Conservation (phyloP, 1,140 invertebrate species). For the Drosophila kohkoa region DNA sequence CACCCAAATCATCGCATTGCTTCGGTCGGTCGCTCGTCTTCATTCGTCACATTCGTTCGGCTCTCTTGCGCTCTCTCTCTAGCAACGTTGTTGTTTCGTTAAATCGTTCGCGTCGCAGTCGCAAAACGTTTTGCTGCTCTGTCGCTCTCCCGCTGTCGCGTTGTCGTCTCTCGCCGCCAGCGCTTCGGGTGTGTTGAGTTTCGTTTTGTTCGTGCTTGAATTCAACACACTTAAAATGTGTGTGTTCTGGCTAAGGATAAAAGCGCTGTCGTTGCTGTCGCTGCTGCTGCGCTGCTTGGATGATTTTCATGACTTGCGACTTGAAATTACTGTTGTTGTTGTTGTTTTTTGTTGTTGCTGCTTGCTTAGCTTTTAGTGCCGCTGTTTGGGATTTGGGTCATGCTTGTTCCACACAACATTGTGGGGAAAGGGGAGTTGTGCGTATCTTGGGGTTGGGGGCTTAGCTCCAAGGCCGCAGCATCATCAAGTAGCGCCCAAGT, state of each 20-base stretch:
- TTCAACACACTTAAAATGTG: constrained; percentile 27
- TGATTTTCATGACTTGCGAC: constrained; percentile 31
- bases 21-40: not conserved
- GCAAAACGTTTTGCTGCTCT: constrained; percentile 14
- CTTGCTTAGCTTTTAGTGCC: constrained; percentile 23
- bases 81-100: constrained; percentile 23
- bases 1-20: not conserved
- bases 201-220: constrained; percentile 2
- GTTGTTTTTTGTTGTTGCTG: constrained; percentile 1
- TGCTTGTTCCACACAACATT: constrained; percentile 11
- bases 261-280: not conserved
- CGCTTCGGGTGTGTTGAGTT: constrained; percentile 39
- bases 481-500: constrained; percentile 24
- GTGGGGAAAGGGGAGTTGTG: not conserved
- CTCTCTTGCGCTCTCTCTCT: constrained; percentile 2
- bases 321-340: constrained; percentile 1
- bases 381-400: constrained; percentile 61
- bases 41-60: no score
- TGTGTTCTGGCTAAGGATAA: constrained; percentile 37
- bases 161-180: not conserved
- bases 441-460: not conserved
- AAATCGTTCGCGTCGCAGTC: constrained; percentile 44
- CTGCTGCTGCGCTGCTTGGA: constrained; percentile 8
- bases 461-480: constrained; percentile 29
- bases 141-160: not conserved